Evolutionary conservation across 2,888 invertebrate genomes (phyloP), one percentile per base, ranked within the genome.

Genomic region (Prosapia bicincta): DNA sequence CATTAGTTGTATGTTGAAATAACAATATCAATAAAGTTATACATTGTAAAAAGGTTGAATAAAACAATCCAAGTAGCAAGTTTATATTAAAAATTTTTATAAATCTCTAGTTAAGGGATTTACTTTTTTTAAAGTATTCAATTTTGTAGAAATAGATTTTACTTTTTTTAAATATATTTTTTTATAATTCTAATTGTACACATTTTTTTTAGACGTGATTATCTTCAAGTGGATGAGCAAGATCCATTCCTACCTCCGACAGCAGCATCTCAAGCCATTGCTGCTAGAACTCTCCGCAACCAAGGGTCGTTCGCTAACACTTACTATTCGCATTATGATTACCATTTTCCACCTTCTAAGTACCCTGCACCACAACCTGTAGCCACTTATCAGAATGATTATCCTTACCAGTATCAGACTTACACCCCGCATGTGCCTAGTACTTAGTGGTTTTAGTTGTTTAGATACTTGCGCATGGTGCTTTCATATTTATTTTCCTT

Each of bases 151-250:
- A n/a, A n/a, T n/a, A n/a, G n/a, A n/a, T n/a, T n/a, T n/a, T n/a
- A n/a, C n/a, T n/a, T n/a, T n/a, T n/a, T n/a, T n/a, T n/a, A n/a
- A n/a, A n/a, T n/a, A n/a, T n/a, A n/a, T n/a, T n/a, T n/a, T n/a
- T n/a, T n/a, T n/a, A 30, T 30, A 30, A 6, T 30, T 30, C 9
- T 30, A 6, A 6, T 30, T 30, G 30, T 30, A 30, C 30, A 6
- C 30, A n/a, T n/a, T 78, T 80, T 82, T 86, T 87, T 24, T 86
- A 93, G 93, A 85, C 91, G 92, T 80, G 90, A 92, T 83, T 93
- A 93, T 82, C 90, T 91, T 77, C 94, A 93, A 84, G 92, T 92
- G 80, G 95, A 95, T 85, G 95, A 95, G 84, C 93, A 93, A 78
- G 95, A 93, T 80, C 92, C 93, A 78, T 93, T 92, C 86, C 87